A percentile compares a stretch with the other conserved stretches of the same genome.
Conservation (phyloP, 2,888 invertebrate genomes). For the Meghimatium bilineatum region DNA sequence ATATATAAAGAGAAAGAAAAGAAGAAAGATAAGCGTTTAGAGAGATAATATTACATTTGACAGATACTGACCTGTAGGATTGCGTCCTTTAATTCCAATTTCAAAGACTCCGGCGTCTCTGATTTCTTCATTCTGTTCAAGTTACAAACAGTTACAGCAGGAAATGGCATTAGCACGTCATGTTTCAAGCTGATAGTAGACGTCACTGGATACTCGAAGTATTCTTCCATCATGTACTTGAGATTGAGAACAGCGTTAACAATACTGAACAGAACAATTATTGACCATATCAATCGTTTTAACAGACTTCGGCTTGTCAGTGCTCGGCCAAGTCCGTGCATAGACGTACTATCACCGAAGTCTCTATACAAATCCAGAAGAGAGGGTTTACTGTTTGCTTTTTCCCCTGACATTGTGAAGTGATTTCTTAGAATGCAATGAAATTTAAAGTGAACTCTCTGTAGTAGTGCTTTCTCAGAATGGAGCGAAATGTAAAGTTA, state of each 20-base stretch:
- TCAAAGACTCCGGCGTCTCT: too few relatives aligned
- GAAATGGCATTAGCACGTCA: background rate
- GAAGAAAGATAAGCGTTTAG: too few relatives aligned
- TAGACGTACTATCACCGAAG: constrained; percentile 19
- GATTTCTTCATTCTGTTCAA: background rate
- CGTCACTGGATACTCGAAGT: constrained; percentile 12
- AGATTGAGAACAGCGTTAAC: constrained; percentile 3
- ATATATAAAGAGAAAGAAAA: too few relatives aligned
- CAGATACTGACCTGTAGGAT: too few relatives aligned
- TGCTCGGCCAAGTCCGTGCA: constrained; percentile 27
- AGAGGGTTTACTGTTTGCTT: too few relatives aligned
- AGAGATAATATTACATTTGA: too few relatives aligned
- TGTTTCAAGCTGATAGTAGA: background rate
- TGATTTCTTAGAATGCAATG: too few relatives aligned
- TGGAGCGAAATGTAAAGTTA: too few relatives aligned
- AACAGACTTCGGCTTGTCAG: background rate
- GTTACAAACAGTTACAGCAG: constrained; percentile 34
- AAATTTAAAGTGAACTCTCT: too few relatives aligned
- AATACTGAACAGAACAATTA: constrained; percentile 5
- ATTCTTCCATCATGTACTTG: background rate
- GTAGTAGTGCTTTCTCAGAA: too few relatives aligned
- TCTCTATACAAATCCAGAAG: background rate
- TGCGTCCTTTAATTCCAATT: too few relatives aligned
- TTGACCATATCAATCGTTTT: constrained; percentile 9
- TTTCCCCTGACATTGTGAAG: too few relatives aligned